A percentile compares a stretch with the other conserved stretches of the same genome.
Evolutionary conservation across 1,140 invertebrate species (phyloP).

Genomic region (Anadara kagoshimensis): DNA sequence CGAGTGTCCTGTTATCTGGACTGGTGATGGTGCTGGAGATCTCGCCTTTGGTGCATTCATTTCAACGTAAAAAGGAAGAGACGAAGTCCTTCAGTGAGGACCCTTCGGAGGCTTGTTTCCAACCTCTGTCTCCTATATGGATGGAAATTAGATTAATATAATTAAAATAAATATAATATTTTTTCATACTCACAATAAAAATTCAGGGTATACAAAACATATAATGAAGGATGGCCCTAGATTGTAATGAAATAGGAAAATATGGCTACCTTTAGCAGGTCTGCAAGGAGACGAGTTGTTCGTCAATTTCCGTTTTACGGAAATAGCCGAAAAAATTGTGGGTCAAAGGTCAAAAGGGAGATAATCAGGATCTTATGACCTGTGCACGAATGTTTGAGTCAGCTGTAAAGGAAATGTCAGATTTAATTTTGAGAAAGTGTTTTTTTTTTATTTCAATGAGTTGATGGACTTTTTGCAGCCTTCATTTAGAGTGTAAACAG

Average conservation of each 20-base stretch:
- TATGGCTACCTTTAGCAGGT: conserved; percentile 60
- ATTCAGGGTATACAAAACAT: neutral
- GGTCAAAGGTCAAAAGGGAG: conserved; percentile 41
- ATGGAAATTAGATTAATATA: conserved; percentile 45
- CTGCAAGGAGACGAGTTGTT: conserved; percentile 63
- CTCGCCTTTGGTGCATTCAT: conserved; percentile 63
- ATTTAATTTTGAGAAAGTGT: too few relatives aligned
- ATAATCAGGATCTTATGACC: too few relatives aligned
- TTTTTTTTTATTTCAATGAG: too few relatives aligned
- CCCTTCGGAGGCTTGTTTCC: conserved; percentile 63
- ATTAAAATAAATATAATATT: conserved; percentile 33
- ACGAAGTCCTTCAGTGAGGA: conserved; percentile 59
- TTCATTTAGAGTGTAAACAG: too few relatives aligned
- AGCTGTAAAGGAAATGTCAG: too few relatives aligned
- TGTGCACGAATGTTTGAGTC: too few relatives aligned
- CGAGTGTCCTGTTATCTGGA: conserved; percentile 51
- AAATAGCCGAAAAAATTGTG: conserved; percentile 25
- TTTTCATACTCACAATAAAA: conserved; percentile 44
- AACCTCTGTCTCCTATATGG: conserved; percentile 65
- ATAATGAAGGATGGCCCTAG: conserved; percentile 30
- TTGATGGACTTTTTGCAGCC: too few relatives aligned
- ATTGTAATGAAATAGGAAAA: conserved; percentile 46
- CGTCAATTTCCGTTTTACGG: conserved; percentile 49
- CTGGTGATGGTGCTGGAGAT: conserved; percentile 56
- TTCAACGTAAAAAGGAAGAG: conserved; percentile 61